A percentile compares a stretch with the other conserved stretches of the same genome.
Evolutionary conservation across 1,140 invertebrate genomes (phyloP).

Genomic region (Drosophila saltans): DNA sequence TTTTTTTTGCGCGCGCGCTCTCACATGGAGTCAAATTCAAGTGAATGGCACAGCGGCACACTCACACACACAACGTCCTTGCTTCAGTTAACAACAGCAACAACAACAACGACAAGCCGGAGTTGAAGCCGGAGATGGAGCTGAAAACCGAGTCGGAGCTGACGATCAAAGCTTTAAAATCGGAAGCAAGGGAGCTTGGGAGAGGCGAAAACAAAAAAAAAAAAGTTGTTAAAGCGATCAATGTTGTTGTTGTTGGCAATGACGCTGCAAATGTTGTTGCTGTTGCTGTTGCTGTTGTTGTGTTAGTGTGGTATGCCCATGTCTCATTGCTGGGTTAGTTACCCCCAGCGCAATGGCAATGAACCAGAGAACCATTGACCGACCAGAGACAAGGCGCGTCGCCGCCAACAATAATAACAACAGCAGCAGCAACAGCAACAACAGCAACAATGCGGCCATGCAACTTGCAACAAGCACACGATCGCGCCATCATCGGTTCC

Average conservation of each 20-base stretch:
- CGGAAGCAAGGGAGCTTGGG: constrained; percentile 21
- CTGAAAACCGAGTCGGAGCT: neutral
- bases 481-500: constrained; percentile 35
- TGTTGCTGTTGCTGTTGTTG: constrained; percentile 32
- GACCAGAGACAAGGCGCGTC: constrained; percentile 62
- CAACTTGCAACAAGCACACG: constrained; percentile 65
- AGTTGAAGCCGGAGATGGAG: constrained; percentile 1
- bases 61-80: constrained; percentile 60
- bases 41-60: constrained; percentile 59
- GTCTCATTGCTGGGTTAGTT: constrained; percentile 76
- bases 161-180: neutral
- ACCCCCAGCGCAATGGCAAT: constrained; percentile 82
- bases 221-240: constrained; percentile 17
- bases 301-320: constrained; percentile 41
- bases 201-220: neutral
- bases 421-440: constrained; percentile 22
- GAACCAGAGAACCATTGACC: constrained; percentile 83
- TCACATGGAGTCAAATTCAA: constrained; percentile 36
- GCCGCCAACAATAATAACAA: constrained; percentile 18
- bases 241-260: constrained; percentile 32
- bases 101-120: neutral
- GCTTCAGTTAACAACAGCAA: constrained; percentile 61
- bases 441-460: constrained; percentile 36
- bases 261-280: constrained; percentile 65
- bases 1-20: constrained; percentile 40